A percentile compares a stretch with the other conserved stretches of the same genome.
phyloP scores from a whole-genome alignment of 2,797 vertebrate genomes.

The Acanthurus leucopareius region DNA sequence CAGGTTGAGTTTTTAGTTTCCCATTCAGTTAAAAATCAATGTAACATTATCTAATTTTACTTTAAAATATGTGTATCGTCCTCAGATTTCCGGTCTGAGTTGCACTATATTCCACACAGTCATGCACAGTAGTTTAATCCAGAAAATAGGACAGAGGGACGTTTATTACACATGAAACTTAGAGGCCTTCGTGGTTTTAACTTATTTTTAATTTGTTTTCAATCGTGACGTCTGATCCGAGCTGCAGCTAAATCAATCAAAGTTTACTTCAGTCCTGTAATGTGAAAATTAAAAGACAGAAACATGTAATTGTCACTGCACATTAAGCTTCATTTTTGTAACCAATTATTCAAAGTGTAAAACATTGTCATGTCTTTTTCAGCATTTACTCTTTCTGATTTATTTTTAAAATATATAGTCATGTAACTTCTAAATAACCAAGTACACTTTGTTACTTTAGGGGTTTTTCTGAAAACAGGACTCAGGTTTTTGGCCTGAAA shows the following conservation, averaged over 20 bases:
- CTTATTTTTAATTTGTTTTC: neutral
- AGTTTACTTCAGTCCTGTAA: neutral
- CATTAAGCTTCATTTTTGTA: neutral
- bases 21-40: too few relatives aligned
- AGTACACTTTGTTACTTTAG: neutral
- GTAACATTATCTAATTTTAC: too few relatives aligned
- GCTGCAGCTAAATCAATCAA: neutral
- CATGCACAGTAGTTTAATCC: too few relatives aligned
- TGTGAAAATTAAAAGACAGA: neutral
- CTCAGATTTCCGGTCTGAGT: too few relatives aligned
- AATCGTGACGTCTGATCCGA: neutral
- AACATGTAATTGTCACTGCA: neutral
- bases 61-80: too few relatives aligned
- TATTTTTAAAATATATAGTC: neutral
- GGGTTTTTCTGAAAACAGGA: neutral
- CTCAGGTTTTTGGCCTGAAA: constrained; percentile 4
- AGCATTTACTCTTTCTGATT: too few relatives aligned
- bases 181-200: too few relatives aligned
- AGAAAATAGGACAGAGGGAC: too few relatives aligned
- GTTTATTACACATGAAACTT: too few relatives aligned
- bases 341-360: neutral
- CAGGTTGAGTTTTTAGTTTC: too few relatives aligned
- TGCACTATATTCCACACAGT: too few relatives aligned
- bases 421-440: neutral
- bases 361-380: neutral